phyloP scores from a whole-genome alignment of 2,113 vertebrate genomes.

The Jaculus jaculus region DNA sequence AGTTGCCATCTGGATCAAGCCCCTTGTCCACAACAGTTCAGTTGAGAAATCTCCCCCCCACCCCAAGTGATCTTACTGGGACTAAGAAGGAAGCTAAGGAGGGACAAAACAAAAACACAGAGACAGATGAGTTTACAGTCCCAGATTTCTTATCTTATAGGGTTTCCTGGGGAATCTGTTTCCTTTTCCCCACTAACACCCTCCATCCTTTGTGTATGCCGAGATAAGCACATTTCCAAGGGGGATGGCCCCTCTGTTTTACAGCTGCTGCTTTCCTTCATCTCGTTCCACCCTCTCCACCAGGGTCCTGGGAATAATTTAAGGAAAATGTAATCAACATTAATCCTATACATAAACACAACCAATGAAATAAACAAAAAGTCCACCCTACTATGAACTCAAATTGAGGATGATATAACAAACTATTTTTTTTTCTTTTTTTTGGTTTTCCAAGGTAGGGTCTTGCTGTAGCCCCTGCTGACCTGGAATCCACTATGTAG shows the following conservation, averaged over 20 bases:
- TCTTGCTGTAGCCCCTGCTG: no score
- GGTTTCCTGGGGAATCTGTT: constrained; percentile 61
- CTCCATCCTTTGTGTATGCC: constrained; percentile 36
- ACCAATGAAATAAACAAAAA: neutral
- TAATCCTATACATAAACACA: neutral
- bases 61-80: neutral
- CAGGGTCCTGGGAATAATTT: neutral
- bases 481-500: no score
- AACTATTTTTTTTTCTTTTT: neutral
- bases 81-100: constrained; percentile 52
- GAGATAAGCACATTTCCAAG: constrained; percentile 68
- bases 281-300: neutral
- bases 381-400: neutral
- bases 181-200: neutral
- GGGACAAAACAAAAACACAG: constrained; percentile 14
- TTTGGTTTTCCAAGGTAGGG: no score
- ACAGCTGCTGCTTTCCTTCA: constrained; percentile 38
- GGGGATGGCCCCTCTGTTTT: neutral
- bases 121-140: constrained; percentile 50
- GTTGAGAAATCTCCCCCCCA: neutral
- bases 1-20: neutral
- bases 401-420: neutral
- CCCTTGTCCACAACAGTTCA: neutral
- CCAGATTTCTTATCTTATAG: constrained; percentile 69
- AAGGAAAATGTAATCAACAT: constrained; percentile 18